Evolutionary conservation across 2,888 invertebrate genomes (phyloP), one percentile per base, ranked within the genome.

Genomic region (Archips crataeganus): DNA sequence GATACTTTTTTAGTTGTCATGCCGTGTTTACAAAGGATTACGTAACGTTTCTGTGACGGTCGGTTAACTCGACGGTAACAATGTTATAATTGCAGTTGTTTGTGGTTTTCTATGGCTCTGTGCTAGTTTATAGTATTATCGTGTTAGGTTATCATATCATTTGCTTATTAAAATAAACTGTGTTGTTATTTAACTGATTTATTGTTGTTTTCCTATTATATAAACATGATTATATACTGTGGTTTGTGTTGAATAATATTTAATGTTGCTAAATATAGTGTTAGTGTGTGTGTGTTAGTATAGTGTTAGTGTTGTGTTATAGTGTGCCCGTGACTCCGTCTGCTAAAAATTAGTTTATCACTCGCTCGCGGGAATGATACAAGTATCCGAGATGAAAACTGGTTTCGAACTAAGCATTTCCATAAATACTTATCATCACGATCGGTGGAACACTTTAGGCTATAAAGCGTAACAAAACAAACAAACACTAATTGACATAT

Each of bases 91-190:
- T 57, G 60, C 60, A 36, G 36, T 39, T 39, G 5, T 36, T 60
- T 13, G 39, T 57, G 32, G 57, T 32, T 57, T 57, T 54, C 51
- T 54, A 15, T 51, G 51, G 15, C 57, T 57, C 15, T 6, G 57
- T 11, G 57, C 57, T 9, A 11, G 57, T 32, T 49, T 54, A 61
- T 39, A 8, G 2, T n/a, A 42, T 61, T 42, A 61, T 61, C 42
- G 23, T 62, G n/a, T 61, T n/a, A 62, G 62, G 23, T 23, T 42
- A 61, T 61, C 61, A 13, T 61, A 60, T 61, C 15, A 42, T n/a
- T 61, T 42, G 15, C 15, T 61, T 39, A 62, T 15, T 36, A 39
- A 39, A 59, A 61, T 42, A 42, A 42, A 62, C 62, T 42, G 62
- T 42, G 62, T 39, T 62, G 42, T 15, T 42, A 42, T 15, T 57